phyloP scores from a whole-genome alignment of 2,113 vertebrate genomes.

The Pseudonaja textilis region DNA sequence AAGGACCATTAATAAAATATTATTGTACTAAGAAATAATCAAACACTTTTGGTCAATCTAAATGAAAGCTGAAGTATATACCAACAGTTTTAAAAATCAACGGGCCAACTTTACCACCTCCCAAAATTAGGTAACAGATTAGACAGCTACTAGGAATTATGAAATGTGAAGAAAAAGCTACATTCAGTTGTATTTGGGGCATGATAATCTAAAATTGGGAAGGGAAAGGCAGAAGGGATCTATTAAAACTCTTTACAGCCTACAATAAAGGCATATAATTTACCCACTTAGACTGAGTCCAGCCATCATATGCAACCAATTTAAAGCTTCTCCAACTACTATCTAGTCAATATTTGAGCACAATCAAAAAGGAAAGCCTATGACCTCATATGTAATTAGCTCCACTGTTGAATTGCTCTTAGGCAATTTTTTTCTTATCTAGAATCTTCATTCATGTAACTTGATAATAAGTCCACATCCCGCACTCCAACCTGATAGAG shows the following conservation, averaged over 20 bases:
- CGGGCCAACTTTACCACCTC: not conserved
- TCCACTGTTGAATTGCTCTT: not conserved
- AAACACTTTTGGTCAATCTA: not conserved
- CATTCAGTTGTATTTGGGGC: not conserved
- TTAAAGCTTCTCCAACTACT: not conserved
- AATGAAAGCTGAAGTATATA: not conserved
- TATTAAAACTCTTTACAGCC: not conserved
- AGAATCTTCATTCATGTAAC: not conserved
- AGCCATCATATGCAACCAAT: not conserved
- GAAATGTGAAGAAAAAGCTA: not conserved
- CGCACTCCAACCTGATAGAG: not conserved
- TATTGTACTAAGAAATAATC: not conserved
- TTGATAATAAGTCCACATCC: not conserved
- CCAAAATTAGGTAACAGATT: not conserved
- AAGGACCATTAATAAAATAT: not conserved
- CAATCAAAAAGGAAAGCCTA: not conserved
- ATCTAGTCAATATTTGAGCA: not conserved
- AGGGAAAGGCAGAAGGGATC: not conserved
- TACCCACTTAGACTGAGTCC: not conserved
- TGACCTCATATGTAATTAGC: not conserved
- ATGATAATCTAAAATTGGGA: not conserved
- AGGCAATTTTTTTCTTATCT: not conserved
- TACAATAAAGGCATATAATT: not conserved
- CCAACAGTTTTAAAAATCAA: not conserved
- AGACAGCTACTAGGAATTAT: not conserved